A percentile compares a stretch with the other conserved stretches of the same genome.
Conservation (phyloP, 2,797 vertebrate species). For the Ispidina picta region DNA sequence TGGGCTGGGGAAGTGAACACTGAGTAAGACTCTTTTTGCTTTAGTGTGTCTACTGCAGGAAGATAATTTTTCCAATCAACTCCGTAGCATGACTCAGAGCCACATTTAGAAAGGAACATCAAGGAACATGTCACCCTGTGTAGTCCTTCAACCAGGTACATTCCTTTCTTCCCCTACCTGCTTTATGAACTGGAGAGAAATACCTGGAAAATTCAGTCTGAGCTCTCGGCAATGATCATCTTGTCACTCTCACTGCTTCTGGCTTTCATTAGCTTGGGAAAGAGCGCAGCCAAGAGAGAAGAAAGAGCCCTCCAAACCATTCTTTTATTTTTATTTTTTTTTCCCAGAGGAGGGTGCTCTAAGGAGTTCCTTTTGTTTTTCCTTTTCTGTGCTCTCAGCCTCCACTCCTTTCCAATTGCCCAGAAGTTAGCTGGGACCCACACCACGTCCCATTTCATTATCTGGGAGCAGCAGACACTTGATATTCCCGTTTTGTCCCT, state of each 20-base stretch:
- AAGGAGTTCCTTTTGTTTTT: neutral
- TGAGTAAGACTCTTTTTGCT: neutral
- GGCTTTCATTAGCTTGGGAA: neutral
- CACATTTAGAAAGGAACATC: slow-evolving; percentile 2
- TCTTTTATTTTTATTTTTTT: neutral
- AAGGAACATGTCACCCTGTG: slow-evolving; percentile 1
- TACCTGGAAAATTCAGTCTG: neutral
- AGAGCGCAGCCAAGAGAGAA: neutral
- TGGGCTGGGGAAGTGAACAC: neutral
- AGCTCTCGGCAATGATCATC: neutral
- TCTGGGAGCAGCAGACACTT: neutral
- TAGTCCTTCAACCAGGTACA: neutral
- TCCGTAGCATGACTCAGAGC: neutral
- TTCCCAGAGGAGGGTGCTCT: neutral
- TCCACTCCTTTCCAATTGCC: neutral
- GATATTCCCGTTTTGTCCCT: neutral
- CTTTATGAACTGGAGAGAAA: neutral
- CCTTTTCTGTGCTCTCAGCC: neutral
- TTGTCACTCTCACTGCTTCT: neutral
- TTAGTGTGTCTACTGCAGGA: neutral
- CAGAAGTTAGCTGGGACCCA: neutral
- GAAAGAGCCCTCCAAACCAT: neutral
- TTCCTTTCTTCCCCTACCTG: neutral
- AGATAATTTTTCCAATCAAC: slow-evolving; percentile 21
- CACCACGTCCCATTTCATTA: neutral